phyloP scores from a whole-genome alignment of 2,888 invertebrate species.

The Hyalella azteca region DNA sequence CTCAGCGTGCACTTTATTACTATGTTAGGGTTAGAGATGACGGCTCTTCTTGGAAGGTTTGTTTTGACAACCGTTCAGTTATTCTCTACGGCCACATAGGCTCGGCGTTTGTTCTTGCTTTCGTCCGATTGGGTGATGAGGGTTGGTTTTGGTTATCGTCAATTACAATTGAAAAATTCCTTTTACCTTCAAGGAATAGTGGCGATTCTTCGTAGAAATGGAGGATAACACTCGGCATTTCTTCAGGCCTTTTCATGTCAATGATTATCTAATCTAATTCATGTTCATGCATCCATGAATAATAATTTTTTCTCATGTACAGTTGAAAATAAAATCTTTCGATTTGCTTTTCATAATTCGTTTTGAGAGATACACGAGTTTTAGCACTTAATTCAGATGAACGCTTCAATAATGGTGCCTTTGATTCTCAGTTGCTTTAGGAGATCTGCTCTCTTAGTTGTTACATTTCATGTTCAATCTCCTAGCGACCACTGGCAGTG shows the following conservation, averaged over 20 bases:
- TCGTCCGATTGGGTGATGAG: not conserved
- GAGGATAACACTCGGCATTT: too few relatives aligned
- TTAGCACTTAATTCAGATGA: not conserved
- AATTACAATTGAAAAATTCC: too few relatives aligned
- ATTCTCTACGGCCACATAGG: not conserved
- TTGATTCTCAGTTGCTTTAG: not conserved
- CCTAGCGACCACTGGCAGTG: not conserved
- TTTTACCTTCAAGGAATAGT: too few relatives aligned
- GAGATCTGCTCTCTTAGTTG: not conserved
- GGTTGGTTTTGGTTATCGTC: too few relatives aligned
- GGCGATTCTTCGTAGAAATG: too few relatives aligned
- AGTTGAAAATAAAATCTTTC: too few relatives aligned
- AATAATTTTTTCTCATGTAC: too few relatives aligned
- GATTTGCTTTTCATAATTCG: too few relatives aligned
- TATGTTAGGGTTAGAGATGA: slow-evolving; percentile 20
- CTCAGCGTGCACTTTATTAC: slow-evolving; percentile 27
- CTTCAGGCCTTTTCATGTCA: too few relatives aligned
- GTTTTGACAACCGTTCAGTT: not conserved
- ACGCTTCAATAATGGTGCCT: slow-evolving; percentile 18
- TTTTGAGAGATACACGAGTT: too few relatives aligned
- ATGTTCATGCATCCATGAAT: too few relatives aligned
- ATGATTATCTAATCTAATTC: too few relatives aligned
- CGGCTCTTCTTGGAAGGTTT: not conserved
- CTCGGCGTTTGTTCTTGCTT: not conserved
- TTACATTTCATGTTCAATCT: not conserved